Conservation (phyloP, 2,113 vertebrate species). For the Atherinomorus stipes region DNA sequence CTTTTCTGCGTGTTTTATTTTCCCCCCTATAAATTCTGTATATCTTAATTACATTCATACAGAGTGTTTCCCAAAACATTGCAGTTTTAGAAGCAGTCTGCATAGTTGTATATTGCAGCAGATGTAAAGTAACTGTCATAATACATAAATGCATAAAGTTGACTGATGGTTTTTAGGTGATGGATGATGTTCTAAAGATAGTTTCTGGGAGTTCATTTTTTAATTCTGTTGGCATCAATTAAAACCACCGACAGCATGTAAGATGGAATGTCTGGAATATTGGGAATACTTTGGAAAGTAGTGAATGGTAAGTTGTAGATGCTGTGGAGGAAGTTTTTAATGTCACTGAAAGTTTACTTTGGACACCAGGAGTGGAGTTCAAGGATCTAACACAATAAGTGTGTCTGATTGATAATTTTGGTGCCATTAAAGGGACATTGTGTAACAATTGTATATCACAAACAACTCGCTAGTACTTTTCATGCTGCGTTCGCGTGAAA, state of each 20-base stretch:
- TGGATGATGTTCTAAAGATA: not conserved
- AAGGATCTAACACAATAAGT: not conserved
- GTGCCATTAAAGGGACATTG: too few species aligned
- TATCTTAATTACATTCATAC: conserved; percentile 1
- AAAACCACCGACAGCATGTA: not conserved
- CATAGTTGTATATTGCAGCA: conserved; percentile 3
- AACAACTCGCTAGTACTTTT: too few species aligned
- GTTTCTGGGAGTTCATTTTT: not conserved
- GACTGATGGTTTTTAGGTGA: not conserved
- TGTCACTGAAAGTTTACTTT: not conserved
- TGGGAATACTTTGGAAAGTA: conserved; percentile 6
- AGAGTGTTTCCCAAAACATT: not conserved
- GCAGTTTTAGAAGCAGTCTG: conserved; percentile 1
- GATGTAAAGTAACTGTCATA: conserved; percentile 11
- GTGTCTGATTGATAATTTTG: conserved; percentile 23
- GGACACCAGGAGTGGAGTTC: not conserved
- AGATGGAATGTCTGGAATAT: not conserved
- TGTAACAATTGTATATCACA: too few species aligned
- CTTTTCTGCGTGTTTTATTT: not conserved
- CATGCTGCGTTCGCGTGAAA: too few species aligned
- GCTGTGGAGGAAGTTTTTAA: not conserved
- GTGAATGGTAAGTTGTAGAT: not conserved
- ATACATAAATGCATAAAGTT: not conserved
- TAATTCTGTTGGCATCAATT: not conserved
- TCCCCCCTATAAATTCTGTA: not conserved